Conservation (phyloP, 2,113 vertebrate species). For the Peucedramus taeniatus region DNA sequence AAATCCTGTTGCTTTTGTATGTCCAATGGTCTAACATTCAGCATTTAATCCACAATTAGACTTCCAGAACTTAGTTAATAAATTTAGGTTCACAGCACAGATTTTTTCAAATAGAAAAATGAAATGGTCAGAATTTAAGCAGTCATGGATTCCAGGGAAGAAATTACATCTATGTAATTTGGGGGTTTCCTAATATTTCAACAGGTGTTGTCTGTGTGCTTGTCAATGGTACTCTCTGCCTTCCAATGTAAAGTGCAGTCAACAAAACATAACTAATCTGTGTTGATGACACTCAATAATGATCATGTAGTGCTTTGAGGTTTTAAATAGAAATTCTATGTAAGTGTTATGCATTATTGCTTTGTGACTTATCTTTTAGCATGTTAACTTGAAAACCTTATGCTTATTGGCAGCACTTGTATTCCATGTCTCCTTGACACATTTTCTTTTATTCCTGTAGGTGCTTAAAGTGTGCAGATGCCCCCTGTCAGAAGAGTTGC, state of each 20-base stretch:
- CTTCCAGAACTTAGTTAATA: neutral
- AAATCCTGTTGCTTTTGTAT: neutral
- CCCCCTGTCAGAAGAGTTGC: slow-evolving; percentile 89
- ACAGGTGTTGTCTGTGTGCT: neutral
- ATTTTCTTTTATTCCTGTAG: slow-evolving; percentile 62
- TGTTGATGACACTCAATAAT: neutral
- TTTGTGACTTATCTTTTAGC: neutral
- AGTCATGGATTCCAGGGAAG: neutral
- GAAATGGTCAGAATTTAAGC: neutral
- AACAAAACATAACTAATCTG: neutral
- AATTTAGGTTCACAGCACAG: neutral
- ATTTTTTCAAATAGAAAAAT: neutral
- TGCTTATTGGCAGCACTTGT: neutral
- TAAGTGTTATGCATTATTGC: neutral
- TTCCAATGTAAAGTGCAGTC: neutral
- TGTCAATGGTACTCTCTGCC: neutral
- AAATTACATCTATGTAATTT: neutral
- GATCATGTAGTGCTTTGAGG: neutral
- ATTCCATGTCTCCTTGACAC: neutral
- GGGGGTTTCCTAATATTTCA: neutral
- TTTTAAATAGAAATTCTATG: neutral
- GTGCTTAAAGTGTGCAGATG: slow-evolving; percentile 87
- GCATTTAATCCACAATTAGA: neutral
- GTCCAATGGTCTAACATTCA: neutral
- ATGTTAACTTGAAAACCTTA: neutral